Evolutionary conservation across 2,888 invertebrate genomes (phyloP).

Genomic region (Zygothrica quintamaculata): DNA sequence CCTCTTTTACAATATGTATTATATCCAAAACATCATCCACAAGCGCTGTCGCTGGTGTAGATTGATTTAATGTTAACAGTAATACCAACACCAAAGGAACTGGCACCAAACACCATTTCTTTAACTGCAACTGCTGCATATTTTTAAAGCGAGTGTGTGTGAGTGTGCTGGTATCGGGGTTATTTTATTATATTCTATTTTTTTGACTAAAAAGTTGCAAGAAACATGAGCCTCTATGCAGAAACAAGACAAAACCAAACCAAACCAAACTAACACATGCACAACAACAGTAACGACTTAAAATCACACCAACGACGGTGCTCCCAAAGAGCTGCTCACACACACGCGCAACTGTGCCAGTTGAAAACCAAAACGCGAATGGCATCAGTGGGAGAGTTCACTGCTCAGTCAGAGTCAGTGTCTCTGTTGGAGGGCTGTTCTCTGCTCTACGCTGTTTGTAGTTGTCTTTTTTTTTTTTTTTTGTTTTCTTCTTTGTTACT

Average conservation of each 20-base stretch:
- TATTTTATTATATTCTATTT: no score
- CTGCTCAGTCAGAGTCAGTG: not conserved
- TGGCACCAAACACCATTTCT: constrained; percentile 25
- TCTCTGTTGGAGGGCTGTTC: constrained; percentile 13
- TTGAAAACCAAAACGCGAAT: constrained; percentile 63
- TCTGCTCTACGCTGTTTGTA: constrained; percentile 5
- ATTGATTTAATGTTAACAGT: constrained; percentile 21
- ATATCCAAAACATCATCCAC: constrained; percentile 88
- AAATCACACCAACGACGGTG: constrained; percentile 6
- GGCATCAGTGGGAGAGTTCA: constrained; percentile 31
- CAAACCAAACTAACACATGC: constrained; percentile 14
- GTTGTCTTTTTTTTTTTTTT: no score
- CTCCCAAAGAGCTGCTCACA: not conserved
- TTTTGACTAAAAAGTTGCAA: no score
- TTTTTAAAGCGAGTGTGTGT: constrained; percentile 9
- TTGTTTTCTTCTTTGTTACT: constrained; percentile 41
- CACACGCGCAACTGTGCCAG: constrained; percentile 48
- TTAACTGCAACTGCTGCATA: constrained; percentile 32
- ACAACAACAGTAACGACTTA: constrained; percentile 12
- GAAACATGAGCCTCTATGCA: not conserved
- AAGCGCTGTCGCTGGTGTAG: constrained; percentile 83
- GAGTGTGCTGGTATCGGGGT: no score
- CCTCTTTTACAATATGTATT: constrained; percentile 86
- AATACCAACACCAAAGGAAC: constrained; percentile 28
- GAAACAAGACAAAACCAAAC: constrained; percentile 6